These are phyloP conservation scores for Diadema setosum DNA, from an alignment of 35 echinoderm and acorn worm species.

Conservation along the genomic window DNA sequence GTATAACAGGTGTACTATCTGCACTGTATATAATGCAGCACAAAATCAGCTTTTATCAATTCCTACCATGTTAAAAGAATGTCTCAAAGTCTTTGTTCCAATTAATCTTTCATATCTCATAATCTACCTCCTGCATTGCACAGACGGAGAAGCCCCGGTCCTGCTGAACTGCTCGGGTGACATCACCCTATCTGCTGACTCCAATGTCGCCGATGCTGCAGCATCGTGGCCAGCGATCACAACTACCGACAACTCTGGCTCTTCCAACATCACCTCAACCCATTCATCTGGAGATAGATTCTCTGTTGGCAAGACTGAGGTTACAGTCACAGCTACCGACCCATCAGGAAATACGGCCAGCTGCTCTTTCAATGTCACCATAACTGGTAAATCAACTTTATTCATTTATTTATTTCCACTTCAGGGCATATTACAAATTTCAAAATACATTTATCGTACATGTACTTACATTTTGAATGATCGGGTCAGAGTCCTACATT, in stretches of 20 bases:
- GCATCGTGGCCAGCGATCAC: not conserved
- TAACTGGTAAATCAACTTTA: constrained; percentile 35
- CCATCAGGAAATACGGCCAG: not conserved
- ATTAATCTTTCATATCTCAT: too few relatives aligned
- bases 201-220: not conserved
- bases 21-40: too few relatives aligned
- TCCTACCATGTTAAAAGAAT: too few relatives aligned
- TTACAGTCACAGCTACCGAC: constrained; percentile 7
- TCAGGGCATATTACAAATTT: too few relatives aligned
- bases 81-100: too few relatives aligned
- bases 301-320: constrained; percentile 16
- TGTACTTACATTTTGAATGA: too few relatives aligned
- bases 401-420: too few relatives aligned
- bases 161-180: not conserved
- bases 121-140: not conserved
- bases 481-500: too few relatives aligned
- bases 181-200: not conserved
- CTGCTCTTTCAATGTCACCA: constrained; percentile 30
- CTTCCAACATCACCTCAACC: not conserved
- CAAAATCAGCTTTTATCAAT: too few relatives aligned
- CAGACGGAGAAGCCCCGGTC: constrained; percentile 13
- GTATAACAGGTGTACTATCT: too few relatives aligned
- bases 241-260: constrained; percentile 40
- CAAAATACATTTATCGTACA: too few relatives aligned
- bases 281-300: not conserved